Conservation (phyloP, 30 jellyfish, hydroid and myxozoan species). For the Hydractinia echinata region DNA sequence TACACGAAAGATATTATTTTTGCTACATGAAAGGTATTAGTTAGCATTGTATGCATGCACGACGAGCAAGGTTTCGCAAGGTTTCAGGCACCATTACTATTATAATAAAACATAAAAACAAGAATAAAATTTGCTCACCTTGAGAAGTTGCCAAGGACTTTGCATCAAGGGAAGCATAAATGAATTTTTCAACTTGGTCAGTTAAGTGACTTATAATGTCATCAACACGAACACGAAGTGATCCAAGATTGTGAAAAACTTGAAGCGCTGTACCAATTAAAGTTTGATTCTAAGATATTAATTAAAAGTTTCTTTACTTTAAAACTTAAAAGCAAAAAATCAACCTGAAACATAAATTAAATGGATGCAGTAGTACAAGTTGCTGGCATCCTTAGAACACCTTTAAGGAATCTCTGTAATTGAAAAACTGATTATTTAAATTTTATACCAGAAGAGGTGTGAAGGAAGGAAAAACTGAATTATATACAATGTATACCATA, state of each 20-base stretch:
- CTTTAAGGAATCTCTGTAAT: no score
- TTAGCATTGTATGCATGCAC: no score
- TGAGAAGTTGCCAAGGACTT: conserved; percentile 31
- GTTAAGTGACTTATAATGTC: conserved; percentile 37
- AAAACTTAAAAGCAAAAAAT: not conserved
- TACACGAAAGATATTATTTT: not conserved
- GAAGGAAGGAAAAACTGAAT: not conserved
- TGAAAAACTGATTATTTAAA: no score
- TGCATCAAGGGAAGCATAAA: conserved; percentile 51
- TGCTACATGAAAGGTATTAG: no score
- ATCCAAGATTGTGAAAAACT: conserved; percentile 79
- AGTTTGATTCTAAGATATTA: conserved; percentile 54
- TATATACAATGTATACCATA: not conserved
- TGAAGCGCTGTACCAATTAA: conserved; percentile 85
- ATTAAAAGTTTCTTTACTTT: not conserved
- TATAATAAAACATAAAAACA: no score
- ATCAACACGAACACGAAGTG: conserved; percentile 51
- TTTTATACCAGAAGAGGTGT: not conserved
- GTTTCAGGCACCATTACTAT: no score
- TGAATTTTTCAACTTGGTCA: conserved; percentile 27
- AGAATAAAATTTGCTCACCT: conserved; percentile 16
- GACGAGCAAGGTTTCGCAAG: no score
- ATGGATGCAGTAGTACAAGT: not conserved
- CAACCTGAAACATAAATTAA: not conserved
- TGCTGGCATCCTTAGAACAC: no score